Percentiles rank a stretch among this genome's conserved stretches.
Conservation (phyloP, 2,888 invertebrate genomes). For the Torymus texanus region DNA sequence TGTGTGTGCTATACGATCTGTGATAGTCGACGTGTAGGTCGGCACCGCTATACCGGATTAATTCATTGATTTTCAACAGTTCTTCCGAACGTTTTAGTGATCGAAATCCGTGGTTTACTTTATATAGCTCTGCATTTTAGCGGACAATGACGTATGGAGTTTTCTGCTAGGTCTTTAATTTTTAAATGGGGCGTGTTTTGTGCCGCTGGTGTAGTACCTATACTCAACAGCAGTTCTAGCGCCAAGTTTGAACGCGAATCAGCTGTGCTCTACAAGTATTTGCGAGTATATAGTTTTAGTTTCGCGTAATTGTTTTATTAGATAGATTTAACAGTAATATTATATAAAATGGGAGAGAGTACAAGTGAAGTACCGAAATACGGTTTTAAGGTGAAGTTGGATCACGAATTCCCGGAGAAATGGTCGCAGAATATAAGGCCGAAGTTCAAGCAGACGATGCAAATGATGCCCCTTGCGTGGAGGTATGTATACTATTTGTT, state of each 20-base stretch:
- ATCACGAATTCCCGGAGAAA: conserved; percentile 85
- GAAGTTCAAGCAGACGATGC: conserved; percentile 82
- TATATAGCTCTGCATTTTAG: too few relatives aligned
- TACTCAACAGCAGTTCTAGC: not conserved
- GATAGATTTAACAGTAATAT: not conserved
- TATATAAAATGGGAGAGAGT: conserved; percentile 21
- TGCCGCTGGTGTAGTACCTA: not conserved
- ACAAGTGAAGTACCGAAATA: conserved; percentile 77
- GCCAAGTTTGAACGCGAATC: conserved; percentile 12
- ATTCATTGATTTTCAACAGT: too few relatives aligned
- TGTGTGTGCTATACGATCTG: not conserved
- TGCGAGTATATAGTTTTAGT: too few relatives aligned
- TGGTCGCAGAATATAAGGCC: conserved; percentile 82
- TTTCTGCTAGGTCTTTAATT: conserved; percentile 3
- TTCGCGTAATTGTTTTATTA: not conserved
- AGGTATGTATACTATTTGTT: conserved; percentile 75
- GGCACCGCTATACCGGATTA: too few relatives aligned
- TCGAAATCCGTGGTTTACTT: too few relatives aligned
- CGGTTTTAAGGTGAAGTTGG: conserved; percentile 84
- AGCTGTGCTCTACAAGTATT: not conserved
- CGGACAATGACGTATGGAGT: not conserved
- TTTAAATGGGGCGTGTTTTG: too few relatives aligned
- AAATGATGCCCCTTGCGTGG: conserved; percentile 82
- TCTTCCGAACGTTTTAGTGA: too few relatives aligned
- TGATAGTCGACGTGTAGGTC: too few relatives aligned